Evolutionary conservation across 2,797 vertebrate species (phyloP).

Genomic region (Eleutherodactylus coqui): DNA sequence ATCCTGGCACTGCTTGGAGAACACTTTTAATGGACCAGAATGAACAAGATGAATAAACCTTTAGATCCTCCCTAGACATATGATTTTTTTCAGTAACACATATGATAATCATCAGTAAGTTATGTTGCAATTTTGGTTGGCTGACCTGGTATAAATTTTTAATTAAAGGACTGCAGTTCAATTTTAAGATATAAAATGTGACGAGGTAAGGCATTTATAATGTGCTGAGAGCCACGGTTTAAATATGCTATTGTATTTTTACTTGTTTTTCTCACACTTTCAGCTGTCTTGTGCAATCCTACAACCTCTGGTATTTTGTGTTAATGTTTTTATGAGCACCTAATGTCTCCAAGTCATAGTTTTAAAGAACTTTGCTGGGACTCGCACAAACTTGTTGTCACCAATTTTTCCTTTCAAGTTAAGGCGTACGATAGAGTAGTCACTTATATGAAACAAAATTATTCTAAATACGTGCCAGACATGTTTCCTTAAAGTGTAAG

Average conservation of each 20-base stretch:
- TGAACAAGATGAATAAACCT: too few species aligned
- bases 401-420: conserved; percentile 38
- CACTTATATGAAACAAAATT: background rate
- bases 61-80: background rate
- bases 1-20: too few species aligned
- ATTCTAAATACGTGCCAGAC: background rate
- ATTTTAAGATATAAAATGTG: background rate
- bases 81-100: background rate
- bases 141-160: background rate
- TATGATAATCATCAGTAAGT: background rate
- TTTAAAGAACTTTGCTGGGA: conserved; percentile 2
- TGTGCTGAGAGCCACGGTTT: conserved; percentile 14
- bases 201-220: background rate
- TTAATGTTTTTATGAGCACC: conserved; percentile 37
- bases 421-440: conserved; percentile 20
- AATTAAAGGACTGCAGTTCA: background rate
- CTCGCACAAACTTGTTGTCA: conserved; percentile 44
- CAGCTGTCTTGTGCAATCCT: background rate
- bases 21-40: too few species aligned
- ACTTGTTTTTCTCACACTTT: conserved; percentile 33
- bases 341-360: conserved; percentile 17
- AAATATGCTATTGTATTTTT: background rate
- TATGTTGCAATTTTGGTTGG: background rate
- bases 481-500: background rate
- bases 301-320: conserved; percentile 29